Evolutionary conservation across 2,888 invertebrate species (phyloP).

Genomic region (Caenorhabditis doughertyi): DNA sequence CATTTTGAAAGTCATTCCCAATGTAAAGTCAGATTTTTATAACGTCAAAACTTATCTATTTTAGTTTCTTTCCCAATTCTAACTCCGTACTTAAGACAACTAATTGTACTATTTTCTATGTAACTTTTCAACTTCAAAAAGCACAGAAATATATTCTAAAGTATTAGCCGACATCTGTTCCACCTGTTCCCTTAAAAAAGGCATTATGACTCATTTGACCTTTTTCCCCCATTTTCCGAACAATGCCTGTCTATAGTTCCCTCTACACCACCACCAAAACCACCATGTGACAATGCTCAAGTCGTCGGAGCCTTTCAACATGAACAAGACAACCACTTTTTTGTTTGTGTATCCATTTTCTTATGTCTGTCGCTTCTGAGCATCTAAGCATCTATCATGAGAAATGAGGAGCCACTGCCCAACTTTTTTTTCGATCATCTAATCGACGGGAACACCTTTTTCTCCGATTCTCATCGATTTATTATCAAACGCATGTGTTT

Average conservation of each 20-base stretch:
- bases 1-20: no score
- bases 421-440: constrained; percentile 18
- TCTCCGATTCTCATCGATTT: constrained; percentile 29
- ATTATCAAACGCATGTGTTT: constrained; percentile 44
- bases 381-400: constrained; percentile 54
- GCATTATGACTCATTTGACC: constrained; percentile 51
- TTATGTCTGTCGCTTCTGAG: constrained; percentile 42
- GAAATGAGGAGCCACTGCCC: constrained; percentile 1
- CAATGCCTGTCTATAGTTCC: constrained; percentile 41
- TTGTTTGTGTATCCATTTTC: constrained; percentile 51
- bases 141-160: background rate
- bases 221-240: constrained; percentile 40
- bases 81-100: no score
- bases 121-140: background rate
- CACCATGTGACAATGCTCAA: constrained; percentile 57
- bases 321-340: constrained; percentile 47
- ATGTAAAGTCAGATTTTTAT: no score
- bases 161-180: constrained; percentile 15
- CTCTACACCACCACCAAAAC: constrained; percentile 7
- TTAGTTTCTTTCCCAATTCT: no score
- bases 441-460: constrained; percentile 19
- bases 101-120: background rate
- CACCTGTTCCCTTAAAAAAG: constrained; percentile 17
- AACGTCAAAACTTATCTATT: no score
- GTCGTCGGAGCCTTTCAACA: constrained; percentile 28